Conservation (phyloP, 2,888 invertebrate genomes). For the Eupithecia centaureata region DNA sequence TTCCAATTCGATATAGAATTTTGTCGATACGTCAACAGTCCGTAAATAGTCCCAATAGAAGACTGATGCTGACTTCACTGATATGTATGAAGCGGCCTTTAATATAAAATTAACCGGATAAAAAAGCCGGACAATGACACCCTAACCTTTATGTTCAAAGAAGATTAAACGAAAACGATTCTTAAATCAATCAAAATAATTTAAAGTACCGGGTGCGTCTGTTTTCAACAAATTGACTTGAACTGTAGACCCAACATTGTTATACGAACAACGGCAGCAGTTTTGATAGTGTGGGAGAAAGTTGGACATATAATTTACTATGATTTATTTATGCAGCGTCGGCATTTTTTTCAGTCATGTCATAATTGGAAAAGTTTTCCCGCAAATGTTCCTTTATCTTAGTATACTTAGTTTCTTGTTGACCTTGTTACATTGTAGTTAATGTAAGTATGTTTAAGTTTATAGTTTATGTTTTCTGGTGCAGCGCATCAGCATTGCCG, state of each 20-base stretch:
- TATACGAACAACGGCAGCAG: neutral
- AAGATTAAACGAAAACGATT: conserved; percentile 5
- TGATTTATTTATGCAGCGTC: neutral
- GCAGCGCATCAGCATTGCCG: too few relatives aligned
- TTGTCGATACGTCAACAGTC: too few relatives aligned
- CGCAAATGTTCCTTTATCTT: neutral
- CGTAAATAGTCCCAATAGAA: too few relatives aligned
- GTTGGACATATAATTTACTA: neutral
- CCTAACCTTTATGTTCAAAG: conserved; percentile 1
- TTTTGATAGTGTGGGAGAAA: conserved; percentile 2
- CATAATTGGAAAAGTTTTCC: neutral
- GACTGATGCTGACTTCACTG: too few relatives aligned
- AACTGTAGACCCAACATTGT: neutral
- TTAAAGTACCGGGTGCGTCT: neutral
- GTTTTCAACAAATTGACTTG: neutral
- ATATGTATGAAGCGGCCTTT: too few relatives aligned
- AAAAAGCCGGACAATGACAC: neutral
- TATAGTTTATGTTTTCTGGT: too few relatives aligned
- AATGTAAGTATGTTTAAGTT: neutral
- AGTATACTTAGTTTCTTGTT: neutral
- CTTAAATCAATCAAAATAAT: conserved; percentile 10
- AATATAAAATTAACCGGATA: neutral
- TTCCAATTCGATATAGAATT: too few relatives aligned
- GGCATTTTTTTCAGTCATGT: neutral
- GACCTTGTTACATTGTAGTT: neutral